Evolutionary conservation across 1,140 invertebrate species (phyloP).

Genomic region (Cardiocondyla obscurior): DNA sequence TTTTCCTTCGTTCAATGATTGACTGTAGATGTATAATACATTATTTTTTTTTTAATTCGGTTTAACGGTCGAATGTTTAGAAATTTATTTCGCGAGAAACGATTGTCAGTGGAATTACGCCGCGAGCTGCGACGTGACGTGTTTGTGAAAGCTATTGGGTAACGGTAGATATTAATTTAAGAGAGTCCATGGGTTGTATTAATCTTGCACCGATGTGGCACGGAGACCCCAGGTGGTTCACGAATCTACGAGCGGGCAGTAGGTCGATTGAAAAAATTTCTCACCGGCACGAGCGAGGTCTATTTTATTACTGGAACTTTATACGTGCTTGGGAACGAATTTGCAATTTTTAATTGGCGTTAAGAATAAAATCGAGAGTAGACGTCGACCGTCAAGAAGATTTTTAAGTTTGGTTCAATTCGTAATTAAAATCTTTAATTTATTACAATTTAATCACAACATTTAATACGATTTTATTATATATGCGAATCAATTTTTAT

Average conservation of each 20-base stretch:
- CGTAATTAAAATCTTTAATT: too few species aligned
- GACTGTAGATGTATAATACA: not conserved
- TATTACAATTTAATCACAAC: too few species aligned
- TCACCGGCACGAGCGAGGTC: not conserved
- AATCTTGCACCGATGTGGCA: slow-evolving; percentile 37
- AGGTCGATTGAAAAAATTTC: slow-evolving; percentile 52
- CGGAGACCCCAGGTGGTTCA: slow-evolving; percentile 50
- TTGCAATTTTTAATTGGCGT: not conserved
- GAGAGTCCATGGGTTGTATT: slow-evolving; percentile 42
- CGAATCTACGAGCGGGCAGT: slow-evolving; percentile 37
- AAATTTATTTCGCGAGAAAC: slow-evolving; percentile 10
- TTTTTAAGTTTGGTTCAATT: too few species aligned
- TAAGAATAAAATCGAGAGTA: too few species aligned
- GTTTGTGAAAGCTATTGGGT: slow-evolving; percentile 47
- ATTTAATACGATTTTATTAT: too few species aligned
- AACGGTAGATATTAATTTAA: slow-evolving; percentile 59
- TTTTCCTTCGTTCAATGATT: too few species aligned
- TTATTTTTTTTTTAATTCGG: not conserved
- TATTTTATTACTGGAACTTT: slow-evolving; percentile 8
- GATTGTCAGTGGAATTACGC: not conserved
- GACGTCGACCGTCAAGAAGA: too few species aligned
- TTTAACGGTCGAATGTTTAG: not conserved
- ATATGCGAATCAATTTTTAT: too few species aligned
- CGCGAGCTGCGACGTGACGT: slow-evolving; percentile 12
- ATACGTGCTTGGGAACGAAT: not conserved